Base-by-base conservation (phyloP, 2,797 vertebrate species). In the Nasua narica region DNA sequence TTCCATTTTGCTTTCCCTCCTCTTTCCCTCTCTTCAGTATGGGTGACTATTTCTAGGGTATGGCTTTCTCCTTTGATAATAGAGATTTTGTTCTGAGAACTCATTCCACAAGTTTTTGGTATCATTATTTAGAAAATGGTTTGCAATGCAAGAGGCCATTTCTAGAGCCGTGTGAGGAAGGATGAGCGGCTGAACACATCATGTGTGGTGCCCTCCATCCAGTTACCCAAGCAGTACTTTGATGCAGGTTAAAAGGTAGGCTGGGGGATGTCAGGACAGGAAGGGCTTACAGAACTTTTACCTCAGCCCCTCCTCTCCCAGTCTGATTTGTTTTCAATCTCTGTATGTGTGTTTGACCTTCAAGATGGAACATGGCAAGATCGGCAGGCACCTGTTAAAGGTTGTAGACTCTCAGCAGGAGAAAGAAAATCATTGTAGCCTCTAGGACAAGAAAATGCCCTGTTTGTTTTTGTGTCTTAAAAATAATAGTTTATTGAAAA, bases 401-500 rank as follows among this genome's bases (percentile, higher is more conserved):
- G 15, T 58, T 84, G n/a, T 15, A 81, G 52, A 43, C 35, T 82
- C 13, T 86, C n/a, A 13, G 29, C 40, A 87, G 10, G 12, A 54
- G 62, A 15, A 62, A 48, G 54, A 60, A 93, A 60, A 85, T n/a
- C 40, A 67, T 0, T 9, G 58, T n/a, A 91, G n/a, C 15, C 40
- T 52, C 54, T 69, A 12, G 25, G 18, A 81, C 50, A 11, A 12
- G 69, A 74, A 79, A 94, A 54, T 85, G 54, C 23, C 43, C 43
- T 67, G 18, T 25, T 15, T 97, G 13, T 52, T 79, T 92, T 69
- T 94, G 69, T 88, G 27, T 81, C 87, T 65, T 3, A 60, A 94
- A 70, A 94, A 32, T 0, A 83, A 85, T 90, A 15, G 27, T 96
- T 97, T 88, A 95, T 96, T 12, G 48, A 79, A 76, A 62, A 81